A percentile compares a stretch with the other conserved stretches of the same genome.
These are phyloP conservation scores for Lasioglossum lativentre DNA, from an alignment of 2,888 invertebrate species.

Conservation along the genomic window DNA sequence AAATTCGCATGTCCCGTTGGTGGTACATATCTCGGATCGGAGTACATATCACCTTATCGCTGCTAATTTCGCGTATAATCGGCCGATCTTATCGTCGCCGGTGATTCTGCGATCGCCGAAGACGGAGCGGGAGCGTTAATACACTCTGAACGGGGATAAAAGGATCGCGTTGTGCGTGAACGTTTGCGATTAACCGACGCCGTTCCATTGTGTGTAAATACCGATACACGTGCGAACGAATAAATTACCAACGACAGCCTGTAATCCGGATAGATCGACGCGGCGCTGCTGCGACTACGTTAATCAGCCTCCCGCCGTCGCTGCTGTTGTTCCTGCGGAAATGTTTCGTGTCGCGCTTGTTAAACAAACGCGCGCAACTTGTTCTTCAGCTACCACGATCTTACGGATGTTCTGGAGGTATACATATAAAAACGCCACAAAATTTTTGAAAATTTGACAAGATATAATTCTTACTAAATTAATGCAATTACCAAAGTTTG, in stretches of 20 bases:
- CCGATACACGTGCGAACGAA: constrained; percentile 15
- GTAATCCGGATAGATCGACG: constrained; percentile 15
- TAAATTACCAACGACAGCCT: constrained; percentile 9
- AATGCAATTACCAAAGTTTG: too few relatives aligned
- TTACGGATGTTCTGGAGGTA: too few relatives aligned
- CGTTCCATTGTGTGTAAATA: constrained; percentile 50
- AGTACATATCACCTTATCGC: background rate
- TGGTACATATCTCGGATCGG: background rate
- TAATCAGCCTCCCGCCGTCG: constrained; percentile 5
- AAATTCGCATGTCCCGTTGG: background rate
- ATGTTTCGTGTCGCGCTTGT: background rate
- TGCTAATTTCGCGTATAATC: constrained; percentile 20
- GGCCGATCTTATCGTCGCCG: background rate
- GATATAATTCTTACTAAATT: too few relatives aligned
- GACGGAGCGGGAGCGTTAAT: background rate
- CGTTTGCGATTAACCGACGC: constrained; percentile 27
- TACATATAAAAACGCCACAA: too few relatives aligned
- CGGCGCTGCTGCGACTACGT: background rate
- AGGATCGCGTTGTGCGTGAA: constrained; percentile 31
- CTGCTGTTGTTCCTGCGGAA: background rate
- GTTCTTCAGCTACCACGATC: background rate
- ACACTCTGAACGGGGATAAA: constrained; percentile 11
- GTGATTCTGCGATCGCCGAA: background rate
- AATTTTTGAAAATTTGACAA: too few relatives aligned
- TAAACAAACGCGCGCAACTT: constrained; percentile 23